Evolutionary conservation across 2,888 invertebrate genomes (phyloP).

Genomic region (Drosophila greeni): DNA sequence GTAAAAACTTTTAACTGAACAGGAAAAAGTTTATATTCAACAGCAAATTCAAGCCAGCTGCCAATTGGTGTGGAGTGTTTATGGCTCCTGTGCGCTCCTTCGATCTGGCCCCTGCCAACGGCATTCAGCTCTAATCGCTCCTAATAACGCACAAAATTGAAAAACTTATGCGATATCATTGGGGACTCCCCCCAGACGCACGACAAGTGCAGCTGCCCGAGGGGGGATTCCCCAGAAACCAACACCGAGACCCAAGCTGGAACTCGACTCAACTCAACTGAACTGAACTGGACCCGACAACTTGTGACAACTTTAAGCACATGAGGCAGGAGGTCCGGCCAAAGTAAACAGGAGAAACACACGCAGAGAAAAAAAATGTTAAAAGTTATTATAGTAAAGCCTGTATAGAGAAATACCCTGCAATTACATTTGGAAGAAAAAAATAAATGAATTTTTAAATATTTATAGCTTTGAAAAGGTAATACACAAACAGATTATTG

Average conservation of each 20-base stretch:
- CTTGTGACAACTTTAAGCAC: slow-evolving; percentile 73
- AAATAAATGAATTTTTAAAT: neutral
- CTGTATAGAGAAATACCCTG: neutral
- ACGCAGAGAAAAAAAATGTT: slow-evolving; percentile 11
- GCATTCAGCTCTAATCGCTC: slow-evolving; percentile 74
- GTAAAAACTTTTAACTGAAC: neutral
- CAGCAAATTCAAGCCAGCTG: slow-evolving; percentile 58
- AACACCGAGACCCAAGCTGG: slow-evolving; percentile 1
- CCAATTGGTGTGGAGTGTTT: slow-evolving; percentile 60
- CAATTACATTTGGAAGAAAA: neutral
- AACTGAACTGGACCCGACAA: slow-evolving; percentile 65
- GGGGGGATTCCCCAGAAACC: slow-evolving; percentile 8
- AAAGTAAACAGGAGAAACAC: slow-evolving; percentile 16
- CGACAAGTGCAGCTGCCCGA: slow-evolving; percentile 65
- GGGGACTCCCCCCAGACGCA: slow-evolving; percentile 68
- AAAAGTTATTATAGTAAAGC: neutral
- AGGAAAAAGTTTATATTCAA: slow-evolving; percentile 35
- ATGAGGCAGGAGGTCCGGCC: slow-evolving; percentile 33
- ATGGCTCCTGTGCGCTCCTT: slow-evolving; percentile 39
- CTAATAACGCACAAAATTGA: slow-evolving; percentile 78
- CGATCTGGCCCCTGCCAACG: slow-evolving; percentile 24
- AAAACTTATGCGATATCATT: slow-evolving; percentile 77
- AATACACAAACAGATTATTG: neutral
- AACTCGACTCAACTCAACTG: slow-evolving; percentile 13
- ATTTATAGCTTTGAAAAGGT: too few species aligned